Evolutionary conservation across 2,797 vertebrate genomes (phyloP).

Genomic region (Luscinia megarhynchos): DNA sequence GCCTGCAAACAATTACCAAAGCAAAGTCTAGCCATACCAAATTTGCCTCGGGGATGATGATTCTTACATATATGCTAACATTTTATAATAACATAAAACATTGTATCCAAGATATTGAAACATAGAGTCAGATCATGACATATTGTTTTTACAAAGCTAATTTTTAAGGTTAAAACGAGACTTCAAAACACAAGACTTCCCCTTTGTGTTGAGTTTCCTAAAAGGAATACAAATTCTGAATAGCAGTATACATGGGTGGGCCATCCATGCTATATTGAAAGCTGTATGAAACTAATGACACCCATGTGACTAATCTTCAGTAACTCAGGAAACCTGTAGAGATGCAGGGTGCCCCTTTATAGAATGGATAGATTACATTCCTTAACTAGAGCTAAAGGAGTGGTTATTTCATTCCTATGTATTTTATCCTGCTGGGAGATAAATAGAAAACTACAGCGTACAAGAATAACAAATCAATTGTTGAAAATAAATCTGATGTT

Average conservation of each 20-base stretch:
- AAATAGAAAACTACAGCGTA: background rate
- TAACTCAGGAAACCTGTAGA: background rate
- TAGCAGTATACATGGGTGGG: background rate
- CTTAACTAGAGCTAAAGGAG: background rate
- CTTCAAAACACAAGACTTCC: background rate
- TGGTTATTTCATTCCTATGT: background rate
- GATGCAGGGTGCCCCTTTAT: background rate
- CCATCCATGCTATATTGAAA: background rate
- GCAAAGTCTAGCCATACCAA: background rate
- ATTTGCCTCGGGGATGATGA: background rate
- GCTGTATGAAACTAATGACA: background rate
- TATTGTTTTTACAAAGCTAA: background rate
- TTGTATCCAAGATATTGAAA: background rate
- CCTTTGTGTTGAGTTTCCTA: background rate
- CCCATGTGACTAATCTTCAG: background rate
- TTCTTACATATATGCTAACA: background rate
- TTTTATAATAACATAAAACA: background rate
- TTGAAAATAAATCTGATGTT: conserved; percentile 27
- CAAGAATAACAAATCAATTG: background rate
- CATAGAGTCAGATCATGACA: background rate
- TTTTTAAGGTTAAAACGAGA: background rate
- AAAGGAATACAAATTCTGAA: background rate
- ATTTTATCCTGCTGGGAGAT: conserved; percentile 17
- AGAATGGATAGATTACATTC: background rate
- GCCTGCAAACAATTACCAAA: background rate